phyloP scores from a whole-genome alignment of 2,113 vertebrate genomes.

The Melospiza melodia region DNA sequence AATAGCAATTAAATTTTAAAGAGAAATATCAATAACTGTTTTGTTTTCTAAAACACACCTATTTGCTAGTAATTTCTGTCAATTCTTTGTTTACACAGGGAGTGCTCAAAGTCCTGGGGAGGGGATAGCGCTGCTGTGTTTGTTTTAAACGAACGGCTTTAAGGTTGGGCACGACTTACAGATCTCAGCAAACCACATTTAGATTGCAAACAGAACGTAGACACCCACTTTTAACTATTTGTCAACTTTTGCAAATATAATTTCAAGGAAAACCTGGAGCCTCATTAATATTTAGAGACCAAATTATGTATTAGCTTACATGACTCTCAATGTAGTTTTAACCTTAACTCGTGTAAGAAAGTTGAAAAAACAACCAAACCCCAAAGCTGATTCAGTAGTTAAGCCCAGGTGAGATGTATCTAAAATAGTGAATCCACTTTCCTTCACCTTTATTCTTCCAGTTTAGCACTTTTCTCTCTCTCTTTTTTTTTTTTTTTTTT shows the following conservation, averaged over 20 bases:
- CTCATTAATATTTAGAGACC: background rate
- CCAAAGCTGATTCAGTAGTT: background rate
- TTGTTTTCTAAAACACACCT: background rate
- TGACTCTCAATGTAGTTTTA: background rate
- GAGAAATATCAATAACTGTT: background rate
- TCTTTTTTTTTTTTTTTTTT: background rate
- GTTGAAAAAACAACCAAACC: background rate
- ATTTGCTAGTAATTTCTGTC: background rate
- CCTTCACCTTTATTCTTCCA: background rate
- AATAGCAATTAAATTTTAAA: background rate
- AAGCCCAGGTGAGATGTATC: background rate
- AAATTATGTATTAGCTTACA: background rate
- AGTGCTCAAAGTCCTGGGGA: background rate
- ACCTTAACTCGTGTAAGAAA: background rate
- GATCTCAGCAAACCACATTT: background rate
- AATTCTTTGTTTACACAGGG: background rate
- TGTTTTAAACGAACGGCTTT: background rate
- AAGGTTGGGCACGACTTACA: background rate
- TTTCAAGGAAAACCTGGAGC: background rate
- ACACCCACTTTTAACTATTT: background rate
- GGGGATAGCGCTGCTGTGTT: rapidly evolving
- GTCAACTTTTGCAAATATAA: background rate
- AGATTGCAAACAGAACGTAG: rapidly evolving
- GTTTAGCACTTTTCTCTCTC: rapidly evolving
- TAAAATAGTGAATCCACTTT: rapidly evolving